Conservation (phyloP, 2,888 invertebrate species). For the Yponomeuta cagnagella region DNA sequence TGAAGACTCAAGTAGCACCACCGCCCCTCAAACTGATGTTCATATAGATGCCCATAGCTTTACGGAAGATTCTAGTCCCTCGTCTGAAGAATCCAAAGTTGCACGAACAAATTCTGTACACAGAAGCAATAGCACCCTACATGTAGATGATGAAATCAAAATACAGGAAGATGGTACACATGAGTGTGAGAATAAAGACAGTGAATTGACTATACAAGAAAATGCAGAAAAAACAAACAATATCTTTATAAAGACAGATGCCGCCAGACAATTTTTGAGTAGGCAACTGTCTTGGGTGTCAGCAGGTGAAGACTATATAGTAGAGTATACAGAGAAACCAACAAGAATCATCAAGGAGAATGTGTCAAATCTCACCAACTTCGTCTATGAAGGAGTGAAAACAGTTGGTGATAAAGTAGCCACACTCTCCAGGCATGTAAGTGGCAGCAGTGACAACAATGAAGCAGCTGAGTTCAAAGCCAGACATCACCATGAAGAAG, state of each 20-base stretch:
- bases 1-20: conserved; percentile 78
- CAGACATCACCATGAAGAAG: conserved; percentile 63
- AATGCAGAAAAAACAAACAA: conserved; percentile 74
- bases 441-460: conserved; percentile 82
- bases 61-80: conserved; percentile 75
- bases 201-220: conserved; percentile 40
- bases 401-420: conserved; percentile 85
- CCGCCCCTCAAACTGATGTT: conserved; percentile 73
- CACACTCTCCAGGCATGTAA: conserved; percentile 83
- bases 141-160: conserved; percentile 29
- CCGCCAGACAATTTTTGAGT: conserved; percentile 84
- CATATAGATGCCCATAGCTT: conserved; percentile 71
- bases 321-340: conserved; percentile 80
- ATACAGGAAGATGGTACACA: conserved; percentile 21
- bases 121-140: conserved; percentile 34
- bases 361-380: conserved; percentile 82
- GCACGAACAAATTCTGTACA: conserved; percentile 59
- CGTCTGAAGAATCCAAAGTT: conserved; percentile 72
- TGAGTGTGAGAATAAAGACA: conserved; percentile 30
- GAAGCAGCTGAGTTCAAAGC: conserved; percentile 70
- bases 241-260: conserved; percentile 86
- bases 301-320: conserved; percentile 80
- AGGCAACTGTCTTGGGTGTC: conserved; percentile 85
- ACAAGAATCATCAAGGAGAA: conserved; percentile 83
- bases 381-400: conserved; percentile 85